Percentiles rank a stretch among this genome's conserved stretches.
Evolutionary conservation across 2,888 invertebrate genomes (phyloP).

Genomic region (Synanthedon myopaeformis): DNA sequence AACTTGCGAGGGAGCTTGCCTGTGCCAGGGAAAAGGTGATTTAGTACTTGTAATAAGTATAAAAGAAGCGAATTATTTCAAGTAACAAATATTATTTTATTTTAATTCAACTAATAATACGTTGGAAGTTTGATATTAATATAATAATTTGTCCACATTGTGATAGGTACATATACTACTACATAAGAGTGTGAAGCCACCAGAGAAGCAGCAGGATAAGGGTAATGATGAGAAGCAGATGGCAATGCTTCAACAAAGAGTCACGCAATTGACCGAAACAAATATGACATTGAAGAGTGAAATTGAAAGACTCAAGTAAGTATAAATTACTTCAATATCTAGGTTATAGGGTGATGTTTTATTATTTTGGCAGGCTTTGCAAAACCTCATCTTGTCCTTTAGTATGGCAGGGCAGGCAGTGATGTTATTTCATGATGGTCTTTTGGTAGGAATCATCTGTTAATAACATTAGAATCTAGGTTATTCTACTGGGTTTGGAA

Average conservation of each 20-base stretch:
- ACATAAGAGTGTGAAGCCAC: slow-evolving; percentile 37
- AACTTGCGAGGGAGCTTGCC: slow-evolving; percentile 74
- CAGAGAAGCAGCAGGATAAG: slow-evolving; percentile 37
- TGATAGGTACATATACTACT: slow-evolving; percentile 45
- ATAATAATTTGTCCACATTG: no score
- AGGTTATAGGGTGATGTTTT: no score
- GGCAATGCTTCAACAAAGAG: slow-evolving; percentile 49
- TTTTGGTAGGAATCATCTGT: no score
- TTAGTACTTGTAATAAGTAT: no score
- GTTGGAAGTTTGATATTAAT: neutral
- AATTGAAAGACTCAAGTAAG: slow-evolving; percentile 53
- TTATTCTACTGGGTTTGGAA: no score
- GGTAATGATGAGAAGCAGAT: slow-evolving; percentile 59
- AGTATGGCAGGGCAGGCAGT: no score
- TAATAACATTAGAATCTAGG: no score
- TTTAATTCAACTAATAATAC: neutral
- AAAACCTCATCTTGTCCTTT: no score
- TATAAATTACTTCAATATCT: neutral
- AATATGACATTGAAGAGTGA: slow-evolving; percentile 57
- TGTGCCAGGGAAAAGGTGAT: slow-evolving; percentile 71
- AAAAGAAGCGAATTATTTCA: neutral
- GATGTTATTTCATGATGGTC: no score
- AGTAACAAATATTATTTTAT: no score
- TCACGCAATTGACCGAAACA: slow-evolving; percentile 60
- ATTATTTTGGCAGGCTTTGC: no score